These are phyloP conservation scores for Odontocolon sp. DNA, from an alignment of 2,888 invertebrate genomes.

Conservation along the genomic window DNA sequence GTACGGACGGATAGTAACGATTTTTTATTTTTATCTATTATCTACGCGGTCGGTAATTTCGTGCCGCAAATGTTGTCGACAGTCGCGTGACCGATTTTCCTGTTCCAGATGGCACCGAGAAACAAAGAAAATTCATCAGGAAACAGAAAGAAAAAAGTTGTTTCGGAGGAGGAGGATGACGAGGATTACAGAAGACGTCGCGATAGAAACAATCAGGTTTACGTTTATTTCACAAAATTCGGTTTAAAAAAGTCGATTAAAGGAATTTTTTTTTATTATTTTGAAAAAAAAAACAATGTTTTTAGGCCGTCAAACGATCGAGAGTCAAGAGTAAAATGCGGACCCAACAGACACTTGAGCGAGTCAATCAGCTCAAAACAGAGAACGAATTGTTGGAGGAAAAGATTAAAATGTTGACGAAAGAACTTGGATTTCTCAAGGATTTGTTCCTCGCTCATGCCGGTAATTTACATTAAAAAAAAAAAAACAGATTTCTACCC, in stretches of 20 bases:
- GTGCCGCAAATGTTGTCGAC: background rate
- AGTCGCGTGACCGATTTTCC: conserved; percentile 6
- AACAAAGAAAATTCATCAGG: conserved; percentile 75
- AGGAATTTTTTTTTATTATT: background rate
- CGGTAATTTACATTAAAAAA: conserved; percentile 80
- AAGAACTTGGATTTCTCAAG: conserved; percentile 90
- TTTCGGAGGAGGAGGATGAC: conserved; percentile 85
- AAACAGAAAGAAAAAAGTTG: conserved; percentile 71
- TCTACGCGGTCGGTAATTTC: background rate
- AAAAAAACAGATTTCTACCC: background rate
- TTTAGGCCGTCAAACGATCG: conserved; percentile 91
- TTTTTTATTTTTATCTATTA: background rate
- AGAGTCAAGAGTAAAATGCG: conserved; percentile 89
- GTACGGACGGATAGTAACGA: background rate
- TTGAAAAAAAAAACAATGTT: conserved; percentile 42
- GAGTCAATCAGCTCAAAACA: conserved; percentile 88
- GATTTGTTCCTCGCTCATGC: conserved; percentile 92
- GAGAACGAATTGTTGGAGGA: conserved; percentile 91
- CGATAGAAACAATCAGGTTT: conserved; percentile 90
- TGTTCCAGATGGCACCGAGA: conserved; percentile 77
- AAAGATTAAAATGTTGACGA: conserved; percentile 90
- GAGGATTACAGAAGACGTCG: conserved; percentile 88
- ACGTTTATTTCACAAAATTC: too few relatives aligned
- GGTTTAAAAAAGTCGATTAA: conserved; percentile 5
- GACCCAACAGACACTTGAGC: conserved; percentile 88